Conservation (phyloP, 2,797 vertebrate species). For the Dryobates pubescens region DNA sequence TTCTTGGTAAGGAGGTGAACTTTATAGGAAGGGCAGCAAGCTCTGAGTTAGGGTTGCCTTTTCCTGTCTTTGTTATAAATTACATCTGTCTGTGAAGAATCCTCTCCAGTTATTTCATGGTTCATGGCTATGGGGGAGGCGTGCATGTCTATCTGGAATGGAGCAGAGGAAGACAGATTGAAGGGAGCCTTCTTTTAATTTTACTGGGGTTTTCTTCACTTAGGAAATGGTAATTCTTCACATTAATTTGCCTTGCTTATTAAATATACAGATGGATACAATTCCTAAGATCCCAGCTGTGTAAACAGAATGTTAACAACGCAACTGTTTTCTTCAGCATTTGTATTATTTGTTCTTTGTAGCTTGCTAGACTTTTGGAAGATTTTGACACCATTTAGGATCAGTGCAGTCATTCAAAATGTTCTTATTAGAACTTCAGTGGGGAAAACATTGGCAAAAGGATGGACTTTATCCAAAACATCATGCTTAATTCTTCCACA, state of each 20-base stretch:
- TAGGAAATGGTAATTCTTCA: constrained; percentile 21
- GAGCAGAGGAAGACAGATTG: not conserved
- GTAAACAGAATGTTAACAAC: constrained; percentile 48
- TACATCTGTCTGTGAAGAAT: constrained; percentile 54
- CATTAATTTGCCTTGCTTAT: constrained; percentile 27
- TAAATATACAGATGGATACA: constrained; percentile 29
- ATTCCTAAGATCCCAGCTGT: constrained; percentile 45
- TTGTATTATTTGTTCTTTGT: constrained; percentile 41
- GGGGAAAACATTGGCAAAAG: constrained; percentile 2
- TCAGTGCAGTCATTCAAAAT: constrained; percentile 4
- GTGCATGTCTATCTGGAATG: not conserved
- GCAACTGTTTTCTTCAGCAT: constrained; percentile 27
- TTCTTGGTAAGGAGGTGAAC: constrained; percentile 74
- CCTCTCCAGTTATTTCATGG: constrained; percentile 28
- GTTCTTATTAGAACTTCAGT: constrained; percentile 24
- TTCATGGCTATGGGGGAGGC: constrained; percentile 28
- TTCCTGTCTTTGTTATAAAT: constrained; percentile 74
- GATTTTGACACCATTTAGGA: not conserved
- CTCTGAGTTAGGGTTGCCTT: constrained; percentile 75
- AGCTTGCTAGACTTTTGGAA: constrained; percentile 32
- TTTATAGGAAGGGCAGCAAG: constrained; percentile 73
- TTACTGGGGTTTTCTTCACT: not conserved
- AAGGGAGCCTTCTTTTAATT: not conserved
- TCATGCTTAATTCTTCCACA: not conserved
- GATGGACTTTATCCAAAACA: not conserved